These are phyloP conservation scores for Lathronympha strigana DNA, from an alignment of 2,888 invertebrate species.

Conservation along the genomic window DNA sequence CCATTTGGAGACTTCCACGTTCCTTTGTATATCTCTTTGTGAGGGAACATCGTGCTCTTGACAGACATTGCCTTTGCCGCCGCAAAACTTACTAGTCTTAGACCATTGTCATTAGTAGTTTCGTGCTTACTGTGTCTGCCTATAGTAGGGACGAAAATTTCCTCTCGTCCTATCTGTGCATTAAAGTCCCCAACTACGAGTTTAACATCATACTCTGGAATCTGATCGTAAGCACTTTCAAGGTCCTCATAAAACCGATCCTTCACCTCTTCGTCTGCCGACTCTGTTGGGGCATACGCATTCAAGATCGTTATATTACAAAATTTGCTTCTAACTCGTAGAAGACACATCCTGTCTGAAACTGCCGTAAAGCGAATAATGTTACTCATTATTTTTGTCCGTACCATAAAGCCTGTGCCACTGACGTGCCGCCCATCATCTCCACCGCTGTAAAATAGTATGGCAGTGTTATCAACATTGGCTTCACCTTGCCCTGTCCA, in stretches of 20 bases:
- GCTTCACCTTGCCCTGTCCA: constrained; percentile 34
- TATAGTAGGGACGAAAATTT: background rate
- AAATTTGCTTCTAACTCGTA: constrained; percentile 18
- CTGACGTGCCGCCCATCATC: constrained; percentile 12
- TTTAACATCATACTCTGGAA: background rate
- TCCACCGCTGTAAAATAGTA: constrained; percentile 33
- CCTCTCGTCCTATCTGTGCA: background rate
- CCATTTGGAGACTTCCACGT: no score
- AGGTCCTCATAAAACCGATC: background rate
- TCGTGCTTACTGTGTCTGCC: background rate
- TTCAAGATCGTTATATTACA: constrained; percentile 30
- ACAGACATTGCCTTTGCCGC: background rate
- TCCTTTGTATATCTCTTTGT: no score
- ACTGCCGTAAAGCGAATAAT: constrained; percentile 33
- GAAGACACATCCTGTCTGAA: constrained; percentile 31
- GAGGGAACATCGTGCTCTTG: background rate
- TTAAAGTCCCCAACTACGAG: background rate
- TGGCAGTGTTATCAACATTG: constrained; percentile 10
- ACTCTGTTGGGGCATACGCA: constrained; percentile 38
- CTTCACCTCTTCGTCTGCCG: background rate
- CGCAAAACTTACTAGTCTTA: background rate
- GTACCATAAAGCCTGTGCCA: constrained; percentile 35
- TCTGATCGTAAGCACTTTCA: background rate
- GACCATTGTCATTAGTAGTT: background rate
- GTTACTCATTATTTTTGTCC: background rate